Conservation (phyloP, 2,888 invertebrate genomes). For the Ornithoptera alexandrae region DNA sequence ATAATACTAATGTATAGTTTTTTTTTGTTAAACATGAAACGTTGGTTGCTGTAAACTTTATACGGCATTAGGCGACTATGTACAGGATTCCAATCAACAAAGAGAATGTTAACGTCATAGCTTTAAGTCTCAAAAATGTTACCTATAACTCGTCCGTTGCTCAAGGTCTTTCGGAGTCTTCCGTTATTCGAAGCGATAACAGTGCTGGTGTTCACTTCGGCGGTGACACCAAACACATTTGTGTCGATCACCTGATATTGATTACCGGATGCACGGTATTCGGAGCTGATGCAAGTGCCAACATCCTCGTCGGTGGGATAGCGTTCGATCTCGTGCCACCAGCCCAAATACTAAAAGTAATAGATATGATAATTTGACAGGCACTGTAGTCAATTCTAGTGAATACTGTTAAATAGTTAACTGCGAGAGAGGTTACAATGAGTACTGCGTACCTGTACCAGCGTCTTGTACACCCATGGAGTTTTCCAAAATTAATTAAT, state of each 20-base stretch:
- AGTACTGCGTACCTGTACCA: too few species aligned
- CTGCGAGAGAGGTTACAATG: too few species aligned
- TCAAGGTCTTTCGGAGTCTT: constrained; percentile 46
- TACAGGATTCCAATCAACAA: too few species aligned
- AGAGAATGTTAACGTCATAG: too few species aligned
- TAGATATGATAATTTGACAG: background rate
- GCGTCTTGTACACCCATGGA: too few species aligned
- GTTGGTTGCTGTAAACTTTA: too few species aligned
- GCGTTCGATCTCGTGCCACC: constrained; percentile 68
- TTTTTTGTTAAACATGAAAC: too few species aligned
- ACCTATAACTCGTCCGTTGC: constrained; percentile 40
- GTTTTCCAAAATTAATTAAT: too few species aligned
- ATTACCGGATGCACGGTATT: constrained; percentile 42
- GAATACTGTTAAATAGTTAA: too few species aligned
- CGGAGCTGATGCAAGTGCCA: constrained; percentile 57
- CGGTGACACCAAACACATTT: constrained; percentile 43
- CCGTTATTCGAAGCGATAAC: constrained; percentile 48
- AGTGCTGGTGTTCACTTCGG: constrained; percentile 42
- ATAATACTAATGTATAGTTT: too few species aligned
- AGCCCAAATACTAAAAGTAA: constrained; percentile 56
- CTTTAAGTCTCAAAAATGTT: constrained; percentile 10
- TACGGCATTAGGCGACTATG: too few species aligned
- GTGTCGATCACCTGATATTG: constrained; percentile 50
- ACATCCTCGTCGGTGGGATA: constrained; percentile 47
- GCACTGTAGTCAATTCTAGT: background rate